Conservation (phyloP, 1,140 invertebrate genomes). For the Euglossa dilemma region DNA sequence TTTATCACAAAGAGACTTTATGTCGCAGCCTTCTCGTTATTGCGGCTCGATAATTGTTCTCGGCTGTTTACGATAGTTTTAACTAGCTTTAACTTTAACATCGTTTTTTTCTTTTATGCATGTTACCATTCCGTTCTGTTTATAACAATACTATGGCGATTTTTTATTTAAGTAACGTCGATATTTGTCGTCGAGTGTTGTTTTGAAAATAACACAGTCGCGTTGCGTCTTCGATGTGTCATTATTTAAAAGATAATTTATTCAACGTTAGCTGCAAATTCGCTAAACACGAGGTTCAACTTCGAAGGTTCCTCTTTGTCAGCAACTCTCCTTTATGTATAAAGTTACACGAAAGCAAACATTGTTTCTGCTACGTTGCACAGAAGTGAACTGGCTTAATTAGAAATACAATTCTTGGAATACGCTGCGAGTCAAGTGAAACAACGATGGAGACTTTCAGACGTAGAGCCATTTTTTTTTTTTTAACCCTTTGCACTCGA, state of each 20-base stretch:
- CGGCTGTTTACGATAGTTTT: too few species aligned
- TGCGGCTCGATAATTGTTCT: too few species aligned
- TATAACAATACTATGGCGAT: too few species aligned
- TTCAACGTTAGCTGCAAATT: not conserved
- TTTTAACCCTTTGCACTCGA: too few species aligned
- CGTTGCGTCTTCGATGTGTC: not conserved
- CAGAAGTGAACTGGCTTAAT: not conserved
- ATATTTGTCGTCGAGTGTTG: not conserved
- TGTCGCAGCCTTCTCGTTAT: too few species aligned
- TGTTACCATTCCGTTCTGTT: too few species aligned
- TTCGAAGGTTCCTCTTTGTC: not conserved
- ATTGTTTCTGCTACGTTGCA: not conserved
- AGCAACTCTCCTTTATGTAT: not conserved
- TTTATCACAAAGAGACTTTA: too few species aligned
- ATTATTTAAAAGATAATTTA: not conserved
- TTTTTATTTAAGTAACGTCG: too few species aligned
- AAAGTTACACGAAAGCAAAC: conserved; percentile 1
- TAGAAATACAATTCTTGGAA: conserved; percentile 16
- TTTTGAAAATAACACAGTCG: not conserved
- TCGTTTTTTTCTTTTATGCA: too few species aligned
- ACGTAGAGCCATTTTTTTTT: not conserved
- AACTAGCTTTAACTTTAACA: too few species aligned
- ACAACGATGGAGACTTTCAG: not conserved
- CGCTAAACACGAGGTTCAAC: not conserved
- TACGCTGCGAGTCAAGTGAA: not conserved